Evolutionary conservation across 2,113 vertebrate genomes (phyloP), one percentile per base, ranked within the genome.

Genomic region (Tichodroma muraria): DNA sequence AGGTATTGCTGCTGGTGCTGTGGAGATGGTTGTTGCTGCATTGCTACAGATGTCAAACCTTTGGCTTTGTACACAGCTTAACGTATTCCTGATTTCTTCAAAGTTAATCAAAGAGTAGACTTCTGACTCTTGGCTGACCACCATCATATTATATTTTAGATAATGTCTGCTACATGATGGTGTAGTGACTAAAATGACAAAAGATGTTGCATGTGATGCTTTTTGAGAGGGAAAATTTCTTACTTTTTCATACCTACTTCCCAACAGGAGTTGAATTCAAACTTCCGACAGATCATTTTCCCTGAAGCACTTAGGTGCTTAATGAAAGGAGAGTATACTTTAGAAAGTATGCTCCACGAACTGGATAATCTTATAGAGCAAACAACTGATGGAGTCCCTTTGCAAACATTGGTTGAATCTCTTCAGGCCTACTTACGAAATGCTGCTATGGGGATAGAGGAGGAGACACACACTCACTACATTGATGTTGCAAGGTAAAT

Each of bases 211-310:
- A 6, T 54, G 5, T 61, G n/a, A 40, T 79, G 13, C 6, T 85
- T 54, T 15, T 7, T 45, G 37, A 68, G 45, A 54, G 20, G 21
- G 22, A 28, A 50, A 8, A 60, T 45, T 15, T 54, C 31, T 95
- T 50, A 92, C 7, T 24, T 45, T 52, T 76, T 28, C 35, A 13
- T 83, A n/a, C 66, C 81, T 84, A 1, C 4, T 72, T 69, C 33
- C 79, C 57, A 25, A 84, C 90, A 99, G 99, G 99, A 99, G 80
- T 96, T 99, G 94, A 99, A 99, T 97, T 98, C 98, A 78, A 99
- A 99, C 97, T 99, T 99, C 97, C 98, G 98, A 75, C 99, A 99
- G 98, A 99, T 99, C 89, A 99, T 99, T 97, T 99, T 99, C 68
- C 99, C 99, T 16, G 99, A 99, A 97, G 99, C 99, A 8, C 98